Evolutionary conservation across 1,140 invertebrate genomes (phyloP), one percentile per base, ranked within the genome.

Genomic region (Drosophila erecta): DNA sequence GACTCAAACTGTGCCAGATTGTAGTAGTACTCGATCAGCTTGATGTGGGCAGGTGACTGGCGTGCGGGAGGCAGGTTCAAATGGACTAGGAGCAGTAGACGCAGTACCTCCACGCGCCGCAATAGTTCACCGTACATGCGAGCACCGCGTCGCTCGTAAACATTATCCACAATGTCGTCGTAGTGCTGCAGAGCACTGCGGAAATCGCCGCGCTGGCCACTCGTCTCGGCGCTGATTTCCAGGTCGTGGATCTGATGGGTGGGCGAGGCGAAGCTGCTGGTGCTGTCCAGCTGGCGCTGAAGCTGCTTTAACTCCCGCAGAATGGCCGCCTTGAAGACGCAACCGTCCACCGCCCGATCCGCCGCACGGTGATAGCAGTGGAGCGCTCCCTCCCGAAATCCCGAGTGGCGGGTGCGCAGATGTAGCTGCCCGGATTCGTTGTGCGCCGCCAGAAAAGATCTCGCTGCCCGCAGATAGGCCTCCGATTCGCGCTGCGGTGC

Each of bases 41-140:
- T 92, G 7, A 92, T 92, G 70, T 92, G 91, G 3, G 91, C 89
- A 2, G 91, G 91, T 12, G 91, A 92, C 55, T 92, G 91, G 2
- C 90, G 80, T 2, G 79, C 61, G 2, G 92, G 90, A 43, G 92
- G 89, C 30, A 92, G 51, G 59, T 90, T 92, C 0, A 92, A 62
- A 24, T 83, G 74, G 3, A 92, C 50, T 7, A 92, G 55, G 0
- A 92, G 66, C 20, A 92, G 44, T 12, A 92, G 40, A 1, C 91
- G 80, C 11, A 90, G 59, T 7, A 92, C 77, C 57, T 92, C 91
- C 0, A 87, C 79, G 38, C 84, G 73, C 2, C 59, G 65, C 27
- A 92, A 24, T 14, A 92, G 27, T 3, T 92, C 90, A 3, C 54
- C 60, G 49, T 92, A 92, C 40, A 92, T 72, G 8, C 49, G 24